Base-by-base conservation (phyloP, 2,797 vertebrate genomes). In the Aeoliscus strigatus region DNA sequence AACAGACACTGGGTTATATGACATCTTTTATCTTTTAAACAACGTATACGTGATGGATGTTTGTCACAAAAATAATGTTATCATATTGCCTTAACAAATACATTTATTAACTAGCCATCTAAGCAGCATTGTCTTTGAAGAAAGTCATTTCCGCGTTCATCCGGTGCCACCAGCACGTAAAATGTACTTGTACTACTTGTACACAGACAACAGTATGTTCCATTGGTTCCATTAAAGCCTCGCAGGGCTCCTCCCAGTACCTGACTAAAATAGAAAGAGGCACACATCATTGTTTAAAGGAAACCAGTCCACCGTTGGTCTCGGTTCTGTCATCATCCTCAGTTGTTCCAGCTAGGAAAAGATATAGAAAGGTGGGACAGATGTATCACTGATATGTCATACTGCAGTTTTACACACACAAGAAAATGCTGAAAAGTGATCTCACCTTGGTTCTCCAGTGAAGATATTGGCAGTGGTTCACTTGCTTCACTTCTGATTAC, bases 391-490 rank as follows among this genome's bases (percentile, higher is more conserved):
- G 27, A 55, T 17, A 6, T 11, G 25, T 46, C 12, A 26, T 30
- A 12, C 17, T 1, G 31, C 24, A 34, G 2, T 3, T 30, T 6
- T 13, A n/a, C 13, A 18, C 3, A 3, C 4, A 44, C 27, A 10
- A 7, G 5, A 15, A 42, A 36, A 16, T 51, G 18, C 25, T 16
- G 6, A 27, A 18, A 23, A 17, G 30, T 4, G 27, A 14, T 11
- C 32, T 49, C 73, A 85, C 81, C 80, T 59, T 67, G 42, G 1
- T 75, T 62, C 7, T 76, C 80, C 25, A 36, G 28, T 1, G 45
- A 11, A 4, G 14, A 50, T 59, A 76, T 66, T 6, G 71, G 59
- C 17, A 79, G 50, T 1, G 56, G 40, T 28, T n/a, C n/a, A n/a
- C 71, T 74, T 33, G 66, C 51, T 51, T 82, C 80, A 57, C 23